Percentiles rank a stretch among this genome's conserved stretches.
These are phyloP conservation scores for Pseudomyrmex flavicornis DNA, from an alignment of 1,140 invertebrate species.

Conservation along the genomic window DNA sequence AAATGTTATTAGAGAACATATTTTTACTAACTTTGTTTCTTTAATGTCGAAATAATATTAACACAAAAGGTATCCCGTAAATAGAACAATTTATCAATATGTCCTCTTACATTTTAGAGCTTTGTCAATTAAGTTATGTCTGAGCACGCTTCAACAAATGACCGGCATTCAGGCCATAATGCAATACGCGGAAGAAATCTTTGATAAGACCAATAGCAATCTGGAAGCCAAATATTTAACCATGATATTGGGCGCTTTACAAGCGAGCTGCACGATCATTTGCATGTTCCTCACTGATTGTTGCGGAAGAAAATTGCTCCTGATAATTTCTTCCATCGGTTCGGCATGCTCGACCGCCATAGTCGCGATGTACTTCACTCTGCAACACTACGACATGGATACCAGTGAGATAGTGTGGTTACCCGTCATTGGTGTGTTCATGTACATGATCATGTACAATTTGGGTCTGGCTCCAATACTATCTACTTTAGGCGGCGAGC, in stretches of 20 bases:
- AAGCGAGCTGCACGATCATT: conserved; percentile 86
- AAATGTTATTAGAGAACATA: too few relatives aligned
- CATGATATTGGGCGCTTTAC: conserved; percentile 89
- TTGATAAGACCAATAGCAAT: conserved; percentile 85
- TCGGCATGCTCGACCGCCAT: conserved; percentile 82
- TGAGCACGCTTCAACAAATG: conserved; percentile 90
- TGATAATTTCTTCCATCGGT: conserved; percentile 87
- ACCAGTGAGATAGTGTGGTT: conserved; percentile 85
- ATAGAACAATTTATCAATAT: neutral
- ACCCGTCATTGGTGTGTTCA: conserved; percentile 87
- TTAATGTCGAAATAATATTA: too few relatives aligned
- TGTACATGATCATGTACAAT: conserved; percentile 88
- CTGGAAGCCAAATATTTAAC: conserved; percentile 85
- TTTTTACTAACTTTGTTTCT: too few relatives aligned
- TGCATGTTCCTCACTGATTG: conserved; percentile 88
- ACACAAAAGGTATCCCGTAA: neutral
- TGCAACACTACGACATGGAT: conserved; percentile 83
- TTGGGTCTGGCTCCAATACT: conserved; percentile 90
- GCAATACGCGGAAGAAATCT: conserved; percentile 90
- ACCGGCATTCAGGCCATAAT: conserved; percentile 90
- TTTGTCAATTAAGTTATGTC: conserved; percentile 87
- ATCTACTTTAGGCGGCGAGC: conserved; percentile 89
- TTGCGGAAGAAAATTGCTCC: conserved; percentile 88
- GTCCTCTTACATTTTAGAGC: conserved; percentile 75
- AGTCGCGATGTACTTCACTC: conserved; percentile 86